Percentiles rank a stretch among this genome's conserved stretches.
phyloP scores from a whole-genome alignment of 2,888 invertebrate species.

The Lycaena phlaeas region DNA sequence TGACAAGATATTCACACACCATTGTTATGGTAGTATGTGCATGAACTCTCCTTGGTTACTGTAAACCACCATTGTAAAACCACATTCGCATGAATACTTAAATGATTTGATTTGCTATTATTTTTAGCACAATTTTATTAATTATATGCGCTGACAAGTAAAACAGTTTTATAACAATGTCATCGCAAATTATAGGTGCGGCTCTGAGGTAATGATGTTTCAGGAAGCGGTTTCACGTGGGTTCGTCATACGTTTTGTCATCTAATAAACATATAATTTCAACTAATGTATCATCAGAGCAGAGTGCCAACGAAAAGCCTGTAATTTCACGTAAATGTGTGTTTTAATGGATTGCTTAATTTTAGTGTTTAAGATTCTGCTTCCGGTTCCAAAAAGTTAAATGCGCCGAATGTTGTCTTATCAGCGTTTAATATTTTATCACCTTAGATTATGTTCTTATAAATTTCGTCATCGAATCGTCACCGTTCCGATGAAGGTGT shows the following conservation, averaged over 20 bases:
- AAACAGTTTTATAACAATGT: conserved; percentile 59
- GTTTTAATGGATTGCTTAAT: not conserved
- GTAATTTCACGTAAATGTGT: not conserved
- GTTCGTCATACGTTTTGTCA: conserved; percentile 16
- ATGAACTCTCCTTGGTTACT: no score
- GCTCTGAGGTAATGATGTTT: conserved; percentile 22
- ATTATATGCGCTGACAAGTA: conserved; percentile 61
- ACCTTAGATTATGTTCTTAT: no score
- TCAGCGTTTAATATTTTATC: no score
- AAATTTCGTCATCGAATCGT: no score
- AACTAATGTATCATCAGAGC: not conserved
- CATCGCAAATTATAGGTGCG: conserved; percentile 63
- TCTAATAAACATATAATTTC: conserved; percentile 15
- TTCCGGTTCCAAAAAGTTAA: not conserved
- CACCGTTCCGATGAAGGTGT: no score
- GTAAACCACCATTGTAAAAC: no score
- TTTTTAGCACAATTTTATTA: conserved; percentile 65
- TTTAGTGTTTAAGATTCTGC: not conserved
- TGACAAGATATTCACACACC: no score
- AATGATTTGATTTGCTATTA: conserved; percentile 68
- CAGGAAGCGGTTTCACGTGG: conserved; percentile 24
- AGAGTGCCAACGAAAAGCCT: conserved; percentile 7
- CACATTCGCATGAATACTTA: no score
- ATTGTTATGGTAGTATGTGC: no score
- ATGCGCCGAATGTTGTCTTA: not conserved